Evolutionary conservation across 2,888 invertebrate genomes (phyloP), one percentile per base, ranked within the genome.

Genomic region (Scaptomyza reducta): DNA sequence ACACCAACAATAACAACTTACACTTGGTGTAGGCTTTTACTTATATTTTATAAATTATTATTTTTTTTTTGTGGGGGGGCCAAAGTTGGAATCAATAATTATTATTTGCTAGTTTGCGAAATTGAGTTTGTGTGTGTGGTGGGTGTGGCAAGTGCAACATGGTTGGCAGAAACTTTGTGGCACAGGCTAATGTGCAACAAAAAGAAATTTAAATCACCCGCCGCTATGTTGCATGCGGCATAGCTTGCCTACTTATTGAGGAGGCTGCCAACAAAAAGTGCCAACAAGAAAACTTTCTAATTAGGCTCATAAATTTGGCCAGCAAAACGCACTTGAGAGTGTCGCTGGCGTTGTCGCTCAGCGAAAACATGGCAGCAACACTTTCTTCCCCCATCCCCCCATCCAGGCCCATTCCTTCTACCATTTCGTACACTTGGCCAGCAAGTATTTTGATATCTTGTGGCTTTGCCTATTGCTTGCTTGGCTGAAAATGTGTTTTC

Each of bases 271-370:
- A 53, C 58, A 63, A 74, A 80, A 40, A 82, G 87, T 75, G 88
- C 68, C 80, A 83, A 87, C 80, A 88, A 82, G 71, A 87, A 40
- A 79, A 78, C 83, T 86, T 83, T 90, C 83, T 90, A 90, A 90
- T 90, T 89, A 90, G 89, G 77, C 77, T 82, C 84, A 90, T 90
- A 90, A 90, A 90, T 90, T 87, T 87, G 76, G 54, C 66, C 69
- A 72, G 74, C 75, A 81, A 16, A 40, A 77, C 81, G 87, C 79
- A 85, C 84, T 84, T 79, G 82, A 89, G 85, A 80, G 69, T 80
- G 72, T 83, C 70, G 84, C 59, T 74, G 63, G 61, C 57, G 61
- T 59, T 66, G 75, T 74, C 66, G 76, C 70, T 70, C 80, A 63
- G 68, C 63, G 40, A 40, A 54, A 73, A 75, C 79, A 83, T 71